Evolutionary conservation across 2,797 vertebrate genomes (phyloP), one percentile per base, ranked within the genome.

Genomic region (Amniataba percoides): DNA sequence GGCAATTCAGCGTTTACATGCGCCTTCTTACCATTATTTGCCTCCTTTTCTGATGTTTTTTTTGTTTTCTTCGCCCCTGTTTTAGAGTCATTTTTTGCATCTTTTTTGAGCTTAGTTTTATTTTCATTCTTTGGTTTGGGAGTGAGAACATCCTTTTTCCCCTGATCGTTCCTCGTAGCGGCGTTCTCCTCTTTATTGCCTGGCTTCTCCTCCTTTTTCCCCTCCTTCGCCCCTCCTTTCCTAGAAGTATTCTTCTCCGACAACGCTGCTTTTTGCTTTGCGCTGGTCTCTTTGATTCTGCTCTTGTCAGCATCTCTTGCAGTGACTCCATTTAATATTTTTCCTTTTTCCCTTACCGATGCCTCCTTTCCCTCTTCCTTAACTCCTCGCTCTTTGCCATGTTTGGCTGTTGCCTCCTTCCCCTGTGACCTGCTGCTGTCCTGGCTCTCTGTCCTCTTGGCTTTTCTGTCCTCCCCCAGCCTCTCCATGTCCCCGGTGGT

Each of bases 391-490:
- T 94, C 94, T 78, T 93, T 94, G 21, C 80, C 92, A 25, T 61
- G 55, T 82, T 89, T 95, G 6, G 72, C 3, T 27, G 73, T 18
- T 14, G 68, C 52, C 19, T 95, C 95, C 80, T 92, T 95, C 61
- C 88, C 91, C 53, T 77, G 77, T 0, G 96, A 96, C 71, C 83
- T 96, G 7, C 95, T 64, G 19, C 96, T 97, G 61, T 98, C 98
- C 77, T 95, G 95, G 86, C 96, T 99, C 60, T 96, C 97, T 0
- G 94, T 90, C 48, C 96, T 93, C 75, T 78, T 95, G 5, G 93
- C 92, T 60, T 90, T 94, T 27, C 34, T 91, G 18, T 76, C 87
- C 21, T 92, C 94, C 39, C 93, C 87, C 0, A 85, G 62, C 7
- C 70, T 85, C 73, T 95, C 94, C 4, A 95, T 78, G 56, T 96